Conservation (phyloP, 1,140 invertebrate genomes). For the Cotesia glomerata region DNA sequence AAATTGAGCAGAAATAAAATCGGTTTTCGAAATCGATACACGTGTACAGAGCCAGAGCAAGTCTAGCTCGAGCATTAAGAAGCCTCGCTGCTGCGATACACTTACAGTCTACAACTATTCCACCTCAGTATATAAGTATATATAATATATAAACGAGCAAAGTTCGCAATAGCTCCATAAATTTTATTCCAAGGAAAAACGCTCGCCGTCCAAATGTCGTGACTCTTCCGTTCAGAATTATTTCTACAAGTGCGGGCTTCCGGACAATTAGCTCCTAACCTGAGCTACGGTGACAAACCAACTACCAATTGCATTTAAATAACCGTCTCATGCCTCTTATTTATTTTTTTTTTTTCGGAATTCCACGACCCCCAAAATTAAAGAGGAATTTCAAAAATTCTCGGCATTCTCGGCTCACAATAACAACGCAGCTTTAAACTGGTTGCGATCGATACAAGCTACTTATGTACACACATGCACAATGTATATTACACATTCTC, state of each 20-base stretch:
- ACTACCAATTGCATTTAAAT: slow-evolving; percentile 13
- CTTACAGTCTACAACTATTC: too few species aligned
- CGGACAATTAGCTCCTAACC: slow-evolving; percentile 30
- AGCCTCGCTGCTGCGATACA: too few species aligned
- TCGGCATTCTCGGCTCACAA: neutral
- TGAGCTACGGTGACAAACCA: slow-evolving; percentile 31
- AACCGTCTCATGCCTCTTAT: slow-evolving; percentile 4
- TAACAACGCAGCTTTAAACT: neutral
- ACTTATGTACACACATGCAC: too few species aligned
- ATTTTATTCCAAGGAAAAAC: slow-evolving; percentile 32
- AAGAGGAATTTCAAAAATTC: slow-evolving; percentile 31
- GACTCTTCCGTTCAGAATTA: slow-evolving; percentile 36
- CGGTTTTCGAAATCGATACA: neutral
- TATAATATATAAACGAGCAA: neutral
- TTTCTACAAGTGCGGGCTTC: slow-evolving; percentile 36
- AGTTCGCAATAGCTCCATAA: slow-evolving; percentile 31
- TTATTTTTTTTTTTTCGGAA: too few species aligned
- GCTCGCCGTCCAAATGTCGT: slow-evolving; percentile 49
- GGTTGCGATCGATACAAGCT: slow-evolving; percentile 21
- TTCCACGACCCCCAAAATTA: slow-evolving; percentile 18
- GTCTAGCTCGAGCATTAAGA: neutral
- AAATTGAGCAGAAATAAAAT: slow-evolving; percentile 6
- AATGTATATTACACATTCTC: too few species aligned
- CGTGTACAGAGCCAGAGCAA: neutral
- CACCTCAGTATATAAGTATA: neutral